Evolutionary conservation across 2,888 invertebrate species (phyloP).

Genomic region (Thera obeliscata): DNA sequence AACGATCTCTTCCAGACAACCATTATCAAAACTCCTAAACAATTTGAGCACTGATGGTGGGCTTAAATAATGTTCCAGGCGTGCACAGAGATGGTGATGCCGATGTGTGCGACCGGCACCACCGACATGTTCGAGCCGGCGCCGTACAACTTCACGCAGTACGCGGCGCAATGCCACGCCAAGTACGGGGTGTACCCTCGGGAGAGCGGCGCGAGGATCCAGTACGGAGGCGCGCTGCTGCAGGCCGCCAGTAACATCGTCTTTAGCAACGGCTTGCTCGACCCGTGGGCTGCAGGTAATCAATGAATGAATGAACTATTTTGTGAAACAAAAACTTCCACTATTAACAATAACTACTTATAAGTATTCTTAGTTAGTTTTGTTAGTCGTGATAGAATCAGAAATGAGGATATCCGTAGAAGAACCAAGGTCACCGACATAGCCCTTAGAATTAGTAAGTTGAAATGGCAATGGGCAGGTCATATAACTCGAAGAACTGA

Average conservation of each 20-base stretch:
- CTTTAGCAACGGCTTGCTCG: constrained; percentile 93
- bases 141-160: constrained; percentile 89
- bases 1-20: no score
- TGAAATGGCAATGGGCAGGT: no score
- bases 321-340: no score
- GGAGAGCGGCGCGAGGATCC: constrained; percentile 86
- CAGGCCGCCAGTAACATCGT: constrained; percentile 88
- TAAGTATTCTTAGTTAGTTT: no score
- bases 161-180: constrained; percentile 87
- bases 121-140: constrained; percentile 93
- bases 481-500: no score
- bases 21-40: no score
- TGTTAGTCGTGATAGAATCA: no score
- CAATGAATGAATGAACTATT: background rate
- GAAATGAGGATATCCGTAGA: no score
- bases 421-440: no score
- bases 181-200: constrained; percentile 88
- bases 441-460: no score
- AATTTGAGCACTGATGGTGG: no score
- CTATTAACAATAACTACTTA: no score
- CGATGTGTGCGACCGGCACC: constrained; percentile 91
- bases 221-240: constrained; percentile 93
- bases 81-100: constrained; percentile 99
- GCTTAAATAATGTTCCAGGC: constrained; percentile 77
- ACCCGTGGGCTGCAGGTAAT: constrained; percentile 93